These are phyloP conservation scores for Avahi laniger DNA, from an alignment of 2,797 vertebrate genomes.

Conservation along the genomic window DNA sequence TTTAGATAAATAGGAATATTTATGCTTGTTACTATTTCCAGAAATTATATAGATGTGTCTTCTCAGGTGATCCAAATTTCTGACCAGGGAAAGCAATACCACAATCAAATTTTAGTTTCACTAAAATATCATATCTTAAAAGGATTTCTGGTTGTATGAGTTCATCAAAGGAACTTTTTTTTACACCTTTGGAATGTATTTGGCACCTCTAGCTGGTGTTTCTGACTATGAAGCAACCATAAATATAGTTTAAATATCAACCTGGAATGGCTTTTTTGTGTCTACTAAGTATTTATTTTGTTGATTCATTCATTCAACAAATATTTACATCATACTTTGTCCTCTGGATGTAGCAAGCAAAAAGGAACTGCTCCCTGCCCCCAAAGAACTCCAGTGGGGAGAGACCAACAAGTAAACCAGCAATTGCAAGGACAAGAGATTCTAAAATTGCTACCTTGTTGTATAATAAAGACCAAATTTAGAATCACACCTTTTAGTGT, in stretches of 20 bases:
- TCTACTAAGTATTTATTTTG: not conserved
- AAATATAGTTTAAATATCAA: not conserved
- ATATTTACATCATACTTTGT: not conserved
- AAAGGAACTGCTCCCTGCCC: not conserved
- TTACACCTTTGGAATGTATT: not conserved
- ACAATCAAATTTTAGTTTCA: slow-evolving; percentile 1
- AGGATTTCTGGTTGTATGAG: not conserved
- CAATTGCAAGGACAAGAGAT: not conserved
- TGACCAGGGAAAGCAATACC: not conserved
- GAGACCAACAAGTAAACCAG: not conserved
- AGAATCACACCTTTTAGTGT: not conserved
- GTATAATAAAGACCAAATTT: not conserved
- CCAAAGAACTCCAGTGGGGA: not conserved
- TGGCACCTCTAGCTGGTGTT: not conserved
- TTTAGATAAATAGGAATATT: not conserved
- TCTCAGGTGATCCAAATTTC: not conserved
- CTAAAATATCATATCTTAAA: not conserved
- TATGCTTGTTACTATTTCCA: slow-evolving; percentile 6
- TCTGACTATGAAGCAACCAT: not conserved
- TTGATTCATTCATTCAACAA: not conserved
- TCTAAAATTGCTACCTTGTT: not conserved
- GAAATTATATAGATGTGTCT: not conserved
- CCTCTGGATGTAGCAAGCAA: not conserved
- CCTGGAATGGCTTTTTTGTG: not conserved
- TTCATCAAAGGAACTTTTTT: not conserved